phyloP scores from a whole-genome alignment of 2,797 vertebrate genomes.

The Huso huso region DNA sequence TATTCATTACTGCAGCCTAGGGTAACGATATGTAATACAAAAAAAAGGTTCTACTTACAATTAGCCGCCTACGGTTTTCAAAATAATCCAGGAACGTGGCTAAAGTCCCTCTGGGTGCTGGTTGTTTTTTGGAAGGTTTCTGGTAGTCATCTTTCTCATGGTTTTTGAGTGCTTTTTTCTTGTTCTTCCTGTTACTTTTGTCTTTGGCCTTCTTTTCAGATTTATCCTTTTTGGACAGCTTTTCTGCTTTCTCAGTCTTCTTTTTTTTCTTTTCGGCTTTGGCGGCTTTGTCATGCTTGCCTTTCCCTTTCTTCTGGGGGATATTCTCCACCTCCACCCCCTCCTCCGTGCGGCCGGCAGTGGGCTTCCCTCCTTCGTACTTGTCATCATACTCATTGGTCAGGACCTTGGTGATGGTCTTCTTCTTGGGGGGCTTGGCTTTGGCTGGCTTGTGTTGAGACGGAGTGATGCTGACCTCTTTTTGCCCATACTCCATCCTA shows the following conservation, averaged over 20 bases:
- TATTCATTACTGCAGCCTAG: no score
- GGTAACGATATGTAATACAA: no score
- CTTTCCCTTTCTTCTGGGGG: conserved; percentile 65
- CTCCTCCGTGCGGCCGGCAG: conserved; percentile 56
- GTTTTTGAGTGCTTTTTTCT: conserved; percentile 62
- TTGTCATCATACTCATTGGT: conserved; percentile 81
- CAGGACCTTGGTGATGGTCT: conserved; percentile 61
- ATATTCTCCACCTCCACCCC: conserved; percentile 42
- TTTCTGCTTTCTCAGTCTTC: conserved; percentile 56
- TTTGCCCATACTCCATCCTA: conserved; percentile 59
- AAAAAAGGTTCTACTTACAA: conserved; percentile 68
- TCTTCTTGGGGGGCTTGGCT: conserved; percentile 67
- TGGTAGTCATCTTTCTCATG: conserved; percentile 65
- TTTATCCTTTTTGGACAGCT: conserved; percentile 67
- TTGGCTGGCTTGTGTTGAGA: conserved; percentile 64
- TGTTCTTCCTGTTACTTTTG: conserved; percentile 70
- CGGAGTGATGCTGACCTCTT: conserved; percentile 46
- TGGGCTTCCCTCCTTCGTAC: conserved; percentile 56
- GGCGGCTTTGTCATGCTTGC: conserved; percentile 61
- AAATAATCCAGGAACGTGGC: conserved; percentile 80
- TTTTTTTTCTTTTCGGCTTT: conserved; percentile 80
- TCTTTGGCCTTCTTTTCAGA: conserved; percentile 64
- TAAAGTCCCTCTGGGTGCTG: conserved; percentile 58
- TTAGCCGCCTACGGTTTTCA: conserved; percentile 82
- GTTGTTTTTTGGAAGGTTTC: conserved; percentile 64